Conservation (phyloP, 2,888 invertebrate genomes). For the Rhogogaster chlorosoma region DNA sequence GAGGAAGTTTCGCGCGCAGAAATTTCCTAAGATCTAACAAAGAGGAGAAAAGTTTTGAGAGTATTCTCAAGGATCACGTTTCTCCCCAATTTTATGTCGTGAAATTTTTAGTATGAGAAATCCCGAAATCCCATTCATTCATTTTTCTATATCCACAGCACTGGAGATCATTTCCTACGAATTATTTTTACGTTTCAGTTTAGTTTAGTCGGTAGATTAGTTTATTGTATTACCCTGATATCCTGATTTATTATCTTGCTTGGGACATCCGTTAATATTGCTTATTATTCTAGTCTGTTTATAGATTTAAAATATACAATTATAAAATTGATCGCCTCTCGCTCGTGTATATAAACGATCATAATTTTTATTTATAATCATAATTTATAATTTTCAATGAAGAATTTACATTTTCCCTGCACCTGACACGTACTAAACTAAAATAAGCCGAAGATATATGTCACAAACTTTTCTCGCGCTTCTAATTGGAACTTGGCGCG, state of each 20-base stretch:
- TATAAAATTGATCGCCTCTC: not conserved
- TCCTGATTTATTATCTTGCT: not conserved
- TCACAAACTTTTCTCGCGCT: not conserved
- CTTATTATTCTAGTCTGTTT: not conserved
- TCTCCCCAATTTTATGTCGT: not conserved
- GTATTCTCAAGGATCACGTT: not conserved
- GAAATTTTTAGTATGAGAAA: not conserved
- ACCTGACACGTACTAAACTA: not conserved
- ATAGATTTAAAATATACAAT: slow-evolving; percentile 3
- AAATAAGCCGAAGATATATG: not conserved
- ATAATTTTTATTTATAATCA: not conserved
- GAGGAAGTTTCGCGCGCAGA: not conserved
- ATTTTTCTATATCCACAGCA: not conserved
- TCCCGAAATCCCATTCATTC: not conserved
- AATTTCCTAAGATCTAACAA: not conserved
- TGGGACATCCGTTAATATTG: not conserved
- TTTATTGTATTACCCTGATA: not conserved
- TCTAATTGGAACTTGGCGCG: not conserved
- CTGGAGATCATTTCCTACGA: not conserved
- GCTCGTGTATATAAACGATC: not conserved
- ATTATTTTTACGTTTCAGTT: not conserved
- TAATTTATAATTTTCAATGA: not conserved
- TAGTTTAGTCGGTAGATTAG: slow-evolving; percentile 3
- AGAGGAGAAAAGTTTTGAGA: not conserved
- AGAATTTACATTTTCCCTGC: not conserved